Conservation (phyloP, 2,888 invertebrate species). For the Coelinius sp. region DNA sequence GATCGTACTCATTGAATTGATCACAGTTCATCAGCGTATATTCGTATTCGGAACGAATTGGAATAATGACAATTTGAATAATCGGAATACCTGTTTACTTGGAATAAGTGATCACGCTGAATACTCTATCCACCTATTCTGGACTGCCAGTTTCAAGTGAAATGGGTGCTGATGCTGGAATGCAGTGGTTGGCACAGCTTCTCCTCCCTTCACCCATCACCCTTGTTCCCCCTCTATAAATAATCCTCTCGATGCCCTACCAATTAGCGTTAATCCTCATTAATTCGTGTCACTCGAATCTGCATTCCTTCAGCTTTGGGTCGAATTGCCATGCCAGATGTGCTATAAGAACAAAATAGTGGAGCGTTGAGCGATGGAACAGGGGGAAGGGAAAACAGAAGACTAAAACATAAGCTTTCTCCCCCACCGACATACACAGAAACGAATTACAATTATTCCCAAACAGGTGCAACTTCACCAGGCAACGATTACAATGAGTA, state of each 20-base stretch:
- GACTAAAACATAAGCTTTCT: background rate
- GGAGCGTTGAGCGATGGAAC: background rate
- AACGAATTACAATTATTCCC: slow-evolving; percentile 36
- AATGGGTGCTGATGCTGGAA: background rate
- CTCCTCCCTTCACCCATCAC: background rate
- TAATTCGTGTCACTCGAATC: slow-evolving; percentile 63
- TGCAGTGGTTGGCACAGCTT: background rate
- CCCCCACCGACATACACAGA: background rate
- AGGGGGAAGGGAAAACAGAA: background rate
- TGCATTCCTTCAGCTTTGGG: slow-evolving; percentile 61
- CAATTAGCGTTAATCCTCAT: slow-evolving; percentile 66
- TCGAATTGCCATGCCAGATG: slow-evolving; percentile 43
- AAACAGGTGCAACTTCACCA: slow-evolving; percentile 16
- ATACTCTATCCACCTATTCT: slow-evolving; percentile 18
- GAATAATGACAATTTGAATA: slow-evolving; percentile 58
- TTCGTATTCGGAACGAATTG: slow-evolving; percentile 21
- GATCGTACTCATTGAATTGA: slow-evolving; percentile 20
- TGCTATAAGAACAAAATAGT: slow-evolving; percentile 37
- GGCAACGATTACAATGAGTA: slow-evolving; percentile 35
- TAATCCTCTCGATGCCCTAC: slow-evolving; percentile 49
- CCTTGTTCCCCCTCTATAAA: background rate
- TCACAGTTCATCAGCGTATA: slow-evolving; percentile 19
- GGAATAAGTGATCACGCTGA: slow-evolving; percentile 51
- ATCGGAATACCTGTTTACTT: slow-evolving; percentile 61
- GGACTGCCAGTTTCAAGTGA: background rate